A percentile compares a stretch with the other conserved stretches of the same genome.
These are phyloP conservation scores for Drosophila pandora DNA, from an alignment of 1,140 invertebrate species.

Conservation along the genomic window DNA sequence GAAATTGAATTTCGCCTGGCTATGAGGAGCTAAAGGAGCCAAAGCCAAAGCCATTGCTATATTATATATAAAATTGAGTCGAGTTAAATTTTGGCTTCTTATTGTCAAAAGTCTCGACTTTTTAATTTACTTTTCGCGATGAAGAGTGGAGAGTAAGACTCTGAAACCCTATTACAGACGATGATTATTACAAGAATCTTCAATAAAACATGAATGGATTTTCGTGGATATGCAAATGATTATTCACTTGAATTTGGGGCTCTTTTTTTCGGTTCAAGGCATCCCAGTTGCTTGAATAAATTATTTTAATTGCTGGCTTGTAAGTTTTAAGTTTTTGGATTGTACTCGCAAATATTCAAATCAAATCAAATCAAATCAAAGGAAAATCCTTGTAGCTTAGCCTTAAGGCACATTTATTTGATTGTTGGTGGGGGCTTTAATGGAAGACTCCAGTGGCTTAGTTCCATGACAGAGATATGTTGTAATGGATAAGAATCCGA, in stretches of 20 bases:
- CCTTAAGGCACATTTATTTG: background rate
- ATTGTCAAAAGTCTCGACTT: conserved; percentile 3
- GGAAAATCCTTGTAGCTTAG: background rate
- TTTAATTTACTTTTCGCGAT: conserved; percentile 2
- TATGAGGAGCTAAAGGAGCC: conserved; percentile 4
- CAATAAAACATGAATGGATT: background rate
- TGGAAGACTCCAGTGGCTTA: conserved; percentile 13
- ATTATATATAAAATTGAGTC: conserved; percentile 13
- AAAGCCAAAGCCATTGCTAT: no score
- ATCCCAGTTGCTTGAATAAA: conserved; percentile 20
- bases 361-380: background rate
- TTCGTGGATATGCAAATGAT: no score
- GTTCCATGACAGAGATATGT: conserved; percentile 5
- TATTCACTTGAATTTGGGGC: no score
- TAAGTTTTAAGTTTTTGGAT: background rate
- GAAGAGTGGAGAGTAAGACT: background rate
- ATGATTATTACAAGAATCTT: background rate
- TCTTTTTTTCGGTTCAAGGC: background rate
- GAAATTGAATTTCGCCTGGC: conserved; percentile 1
- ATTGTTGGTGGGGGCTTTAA: background rate
- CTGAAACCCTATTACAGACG: background rate
- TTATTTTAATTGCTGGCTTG: conserved; percentile 14
- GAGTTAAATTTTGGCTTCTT: conserved; percentile 21
- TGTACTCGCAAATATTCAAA: no score
- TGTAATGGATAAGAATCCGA: conserved; percentile 19